Evolutionary conservation across 2,113 vertebrate species (phyloP), one percentile per base, ranked within the genome.

Genomic region (Lophochroa leadbeateri): DNA sequence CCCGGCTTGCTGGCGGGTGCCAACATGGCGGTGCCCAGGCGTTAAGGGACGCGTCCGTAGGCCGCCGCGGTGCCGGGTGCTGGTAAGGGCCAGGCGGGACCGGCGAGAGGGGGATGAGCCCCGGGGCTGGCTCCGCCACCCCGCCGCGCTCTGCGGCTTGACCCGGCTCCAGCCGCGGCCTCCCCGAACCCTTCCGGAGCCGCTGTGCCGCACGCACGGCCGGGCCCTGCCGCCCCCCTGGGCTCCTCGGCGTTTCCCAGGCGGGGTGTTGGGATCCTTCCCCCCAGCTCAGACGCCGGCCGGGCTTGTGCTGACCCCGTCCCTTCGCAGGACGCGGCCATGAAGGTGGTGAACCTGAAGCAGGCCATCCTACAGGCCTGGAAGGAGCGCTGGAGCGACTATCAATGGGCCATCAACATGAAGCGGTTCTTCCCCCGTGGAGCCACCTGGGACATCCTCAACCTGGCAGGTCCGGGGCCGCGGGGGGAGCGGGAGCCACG

Each of bases 381-480:
- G 99, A 99, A 99, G 93, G 99, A 99, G 93, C 98, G 99, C 14
- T 99, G 99, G 99, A 99, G 98, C 90, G 99, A 99, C 94, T 99
- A 99, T 60, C 99, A 99, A 17, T 99, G 99, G 99, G 99, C 99
- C 46, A 98, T 99, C 74, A 99, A 99, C 88, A 99, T 99, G 97
- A 99, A 99, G 97, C 99, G 98, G 70, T 99, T 99, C 97, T 99
- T 99, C 52, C 99, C 99, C 8, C 99, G 99, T 46, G 99, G 99
- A 96, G 98, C 99, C 37, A 99, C 99, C 28, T 99, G 99, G 99
- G 99, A 99, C 89, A 99, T 99, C 89, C 98, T 99, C 46, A 99
- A 99, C 86, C 97, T 99, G 65, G 99, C 99, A 98, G 99, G 99
- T 99, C 23, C 37, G 89, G 28, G 63, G 33, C 1, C 1, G 7